phyloP scores from a whole-genome alignment of 2,113 vertebrate species.

The Pagrus major region DNA sequence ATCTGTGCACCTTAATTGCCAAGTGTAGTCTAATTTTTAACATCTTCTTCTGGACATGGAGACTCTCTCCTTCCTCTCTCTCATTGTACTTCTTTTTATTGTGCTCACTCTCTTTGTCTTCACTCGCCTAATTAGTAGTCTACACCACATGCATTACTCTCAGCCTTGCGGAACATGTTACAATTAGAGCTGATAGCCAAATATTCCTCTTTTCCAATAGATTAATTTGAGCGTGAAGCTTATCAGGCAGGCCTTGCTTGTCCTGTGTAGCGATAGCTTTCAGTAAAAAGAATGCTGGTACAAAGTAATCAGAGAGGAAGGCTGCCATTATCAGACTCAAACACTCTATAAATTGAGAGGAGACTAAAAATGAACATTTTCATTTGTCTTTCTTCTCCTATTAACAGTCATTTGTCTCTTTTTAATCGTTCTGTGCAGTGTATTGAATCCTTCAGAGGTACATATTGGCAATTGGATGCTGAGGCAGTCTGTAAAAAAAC shows the following conservation, averaged over 20 bases:
- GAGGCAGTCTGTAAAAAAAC: constrained; percentile 13
- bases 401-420: neutral
- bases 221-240: constrained; percentile 68
- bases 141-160: constrained; percentile 44
- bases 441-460: constrained; percentile 39
- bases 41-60: neutral
- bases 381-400: constrained; percentile 28
- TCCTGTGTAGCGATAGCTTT: constrained; percentile 21
- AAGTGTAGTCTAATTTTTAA: neutral
- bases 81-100: constrained; percentile 19
- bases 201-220: constrained; percentile 67
- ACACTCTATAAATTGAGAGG: constrained; percentile 14
- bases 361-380: constrained; percentile 32
- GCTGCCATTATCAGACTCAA: constrained; percentile 27
- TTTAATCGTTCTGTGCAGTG: constrained; percentile 21
- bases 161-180: constrained; percentile 75
- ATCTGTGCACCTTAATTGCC: neutral
- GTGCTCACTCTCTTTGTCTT: constrained; percentile 52
- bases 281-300: neutral
- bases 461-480: constrained; percentile 28
- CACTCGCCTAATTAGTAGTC: constrained; percentile 72
- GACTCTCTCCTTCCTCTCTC: neutral
- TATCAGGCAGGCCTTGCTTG: constrained; percentile 40
- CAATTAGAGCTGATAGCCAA: constrained; percentile 66
- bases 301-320: constrained; percentile 15